Conservation (phyloP, 2,888 invertebrate species). For the Cryptophagus acutangulus region DNA sequence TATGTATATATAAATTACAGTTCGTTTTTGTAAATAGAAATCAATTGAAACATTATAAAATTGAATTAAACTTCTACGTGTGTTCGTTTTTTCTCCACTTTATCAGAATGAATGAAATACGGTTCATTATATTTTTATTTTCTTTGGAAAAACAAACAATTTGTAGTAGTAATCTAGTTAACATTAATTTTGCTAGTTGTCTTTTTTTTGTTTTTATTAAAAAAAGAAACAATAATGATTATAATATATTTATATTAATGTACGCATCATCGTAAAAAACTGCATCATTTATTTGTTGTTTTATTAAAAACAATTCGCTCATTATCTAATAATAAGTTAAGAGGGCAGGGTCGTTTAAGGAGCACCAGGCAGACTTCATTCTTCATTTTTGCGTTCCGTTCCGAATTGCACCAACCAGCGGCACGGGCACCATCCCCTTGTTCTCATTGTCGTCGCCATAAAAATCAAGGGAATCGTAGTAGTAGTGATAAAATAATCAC, state of each 20-base stretch:
- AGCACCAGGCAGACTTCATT: too few species aligned
- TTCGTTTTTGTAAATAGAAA: constrained; percentile 38
- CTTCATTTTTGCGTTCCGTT: too few species aligned
- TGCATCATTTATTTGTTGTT: neutral
- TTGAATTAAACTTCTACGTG: constrained; percentile 32
- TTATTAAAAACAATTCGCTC: constrained; percentile 6
- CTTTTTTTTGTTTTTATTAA: too few species aligned
- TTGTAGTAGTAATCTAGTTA: constrained; percentile 22
- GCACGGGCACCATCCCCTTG: constrained; percentile 1
- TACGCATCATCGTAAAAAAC: constrained; percentile 5
- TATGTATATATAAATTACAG: constrained; percentile 38
- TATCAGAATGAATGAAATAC: constrained; percentile 10
- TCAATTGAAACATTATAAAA: constrained; percentile 36
- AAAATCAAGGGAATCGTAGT: too few species aligned
- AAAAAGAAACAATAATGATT: constrained; percentile 1
- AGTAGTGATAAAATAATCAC: too few species aligned
- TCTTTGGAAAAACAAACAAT: constrained; percentile 28
- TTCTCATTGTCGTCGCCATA: too few species aligned
- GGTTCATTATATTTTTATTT: constrained; percentile 14
- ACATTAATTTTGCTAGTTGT: constrained; percentile 24
- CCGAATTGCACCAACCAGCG: neutral
- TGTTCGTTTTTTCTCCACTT: neutral
- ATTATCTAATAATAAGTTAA: constrained; percentile 17
- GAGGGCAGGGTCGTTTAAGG: too few species aligned
- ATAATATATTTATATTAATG: neutral